Base-by-base conservation (phyloP, 2,113 vertebrate species). In the Actenoides hombroni region DNA sequence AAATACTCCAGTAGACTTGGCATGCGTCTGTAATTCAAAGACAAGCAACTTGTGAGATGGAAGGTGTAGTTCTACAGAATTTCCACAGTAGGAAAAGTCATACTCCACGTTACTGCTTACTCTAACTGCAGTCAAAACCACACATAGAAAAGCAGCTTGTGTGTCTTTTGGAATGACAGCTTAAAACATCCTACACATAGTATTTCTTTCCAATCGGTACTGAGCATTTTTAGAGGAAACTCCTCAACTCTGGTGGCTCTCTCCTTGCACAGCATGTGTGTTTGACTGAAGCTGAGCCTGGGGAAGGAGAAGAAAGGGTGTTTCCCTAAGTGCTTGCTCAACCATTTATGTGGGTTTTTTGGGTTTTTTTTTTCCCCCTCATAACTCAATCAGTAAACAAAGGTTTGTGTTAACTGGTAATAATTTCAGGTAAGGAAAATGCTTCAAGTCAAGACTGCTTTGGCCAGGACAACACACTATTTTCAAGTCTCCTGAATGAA, bases 1-100 rank as follows among this genome's bases (percentile, higher is more conserved):
- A 99, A 97, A 97, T 99, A 99, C 97, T 99, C 99, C 98, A 99
- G 98, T 68, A 99, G 98, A 97, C 99, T 99, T 83, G 99, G 99
- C 99, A 99, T 99, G 96, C 98, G 98, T 97, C 99, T 99, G 98
- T 12, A 98, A 95, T 83, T 80, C 53, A 96, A 97, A 98, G 86
- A 97, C 80, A 91, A 51, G 88, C 90, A 94, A 71, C 86, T 82
- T 0, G 88, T 98, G 88, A 97, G 95, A 93, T 35, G 69, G 56
- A n/a, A 59, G 20, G 42, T 56, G 37, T 8, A 35, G 56, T 37
- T 91, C 80, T 80, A 53, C 68, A 75, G 73, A 44, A 90, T n/a
- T 39, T 35, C 12, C 63, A 94, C 63, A 64, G 51, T 0, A 71
- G 88, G 74, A 89, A 81, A 53, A 79, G 31, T 64, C 35, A 83